These are phyloP conservation scores for Tonatia bakeri DNA, from an alignment of 2,113 vertebrate genomes.

Conservation along the genomic window DNA sequence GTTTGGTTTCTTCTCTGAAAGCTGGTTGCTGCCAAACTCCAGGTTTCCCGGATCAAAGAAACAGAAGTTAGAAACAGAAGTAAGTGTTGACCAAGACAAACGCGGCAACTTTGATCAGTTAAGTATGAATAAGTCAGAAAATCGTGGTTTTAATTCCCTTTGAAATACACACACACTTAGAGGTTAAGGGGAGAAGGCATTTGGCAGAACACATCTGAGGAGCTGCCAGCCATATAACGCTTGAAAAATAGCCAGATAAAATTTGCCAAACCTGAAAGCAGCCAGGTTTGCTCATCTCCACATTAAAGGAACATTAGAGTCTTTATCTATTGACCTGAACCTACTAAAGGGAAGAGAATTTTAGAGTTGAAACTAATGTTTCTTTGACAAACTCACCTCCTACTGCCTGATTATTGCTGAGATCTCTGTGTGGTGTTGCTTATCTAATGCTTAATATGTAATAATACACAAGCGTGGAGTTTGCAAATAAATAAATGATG, in stretches of 20 bases:
- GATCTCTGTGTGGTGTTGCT: background rate
- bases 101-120: conserved; percentile 25
- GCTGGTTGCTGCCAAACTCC: background rate
- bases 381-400: conserved; percentile 20
- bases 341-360: conserved; percentile 14
- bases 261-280: conserved; percentile 52
- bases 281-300: conserved; percentile 59
- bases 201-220: conserved; percentile 29
- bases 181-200: conserved; percentile 10
- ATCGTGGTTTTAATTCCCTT: conserved; percentile 25
- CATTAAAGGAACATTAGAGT: conserved; percentile 62
- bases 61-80: conserved; percentile 11
- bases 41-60: conserved; percentile 30
- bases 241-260: conserved; percentile 53
- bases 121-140: conserved; percentile 51
- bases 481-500: conserved; percentile 27
- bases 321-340: conserved; percentile 53
- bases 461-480: background rate
- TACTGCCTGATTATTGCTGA: conserved; percentile 23
- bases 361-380: conserved; percentile 41
- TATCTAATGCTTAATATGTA: conserved; percentile 4
- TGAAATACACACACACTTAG: conserved; percentile 41
- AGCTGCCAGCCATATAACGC: conserved; percentile 31
- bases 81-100: conserved; percentile 14
- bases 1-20: conserved; percentile 3